Evolutionary conservation across 2,888 invertebrate genomes (phyloP), one percentile per base, ranked within the genome.

Genomic region (Orgyia antiqua): DNA sequence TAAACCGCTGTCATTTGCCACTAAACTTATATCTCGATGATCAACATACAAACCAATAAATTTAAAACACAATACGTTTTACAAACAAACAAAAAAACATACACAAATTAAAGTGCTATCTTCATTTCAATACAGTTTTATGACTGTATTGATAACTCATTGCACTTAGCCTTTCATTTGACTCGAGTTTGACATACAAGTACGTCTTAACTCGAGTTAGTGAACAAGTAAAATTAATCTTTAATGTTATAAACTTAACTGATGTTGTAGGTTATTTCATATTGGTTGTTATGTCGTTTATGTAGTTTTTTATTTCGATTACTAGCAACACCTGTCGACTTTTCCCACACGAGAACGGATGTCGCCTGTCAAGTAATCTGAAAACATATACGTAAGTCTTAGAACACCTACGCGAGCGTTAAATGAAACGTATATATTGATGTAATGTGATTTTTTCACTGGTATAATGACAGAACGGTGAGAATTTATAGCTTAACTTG

Each of bases 341-440:
- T 84, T 83, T 83, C 83, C 82, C 82, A 82, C 82, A 75, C 58
- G 21, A 43, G 51, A 67, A 58, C 82, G 83, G 83, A 82, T 79
- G 77, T 70, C 53, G 62, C 62, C 59, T 68, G 74, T 74, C 75
- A 55, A 56, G 64, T 53, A 72, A 75, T 78, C 77, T 74, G 68
- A 68, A 75, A 71, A 75, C 68, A 71, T 63, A 63, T 58, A 62
- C 61, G 45, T 39, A 51, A 37, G 37, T 55, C 56, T 46, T 46
- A 43, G 58, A 60, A 66, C 68, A 60, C 65, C 62, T 65, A 66
- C 59, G 58, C 52, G 51, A 52, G 51, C 47, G 44, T 44, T 52
- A 49, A 49, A 45, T 49, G 44, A 54, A 51, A 39, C 44, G 39
- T 44, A 42, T 46, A 49, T 42, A 43, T 31, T 29, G 39, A 36